Conservation (phyloP, 2,113 vertebrate species). For the Craseonycteris thonglongyai region DNA sequence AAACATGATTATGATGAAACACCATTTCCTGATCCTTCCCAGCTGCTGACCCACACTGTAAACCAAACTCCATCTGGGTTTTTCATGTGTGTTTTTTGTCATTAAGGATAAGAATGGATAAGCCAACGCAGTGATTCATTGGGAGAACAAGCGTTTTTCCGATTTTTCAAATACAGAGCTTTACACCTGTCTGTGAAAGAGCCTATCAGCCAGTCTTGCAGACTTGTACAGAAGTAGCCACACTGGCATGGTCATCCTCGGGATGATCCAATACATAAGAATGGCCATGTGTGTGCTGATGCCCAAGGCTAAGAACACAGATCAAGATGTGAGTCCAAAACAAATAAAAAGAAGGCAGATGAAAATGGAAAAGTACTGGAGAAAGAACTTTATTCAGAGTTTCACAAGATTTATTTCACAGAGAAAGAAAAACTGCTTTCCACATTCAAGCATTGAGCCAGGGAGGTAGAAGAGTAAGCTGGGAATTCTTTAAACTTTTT, state of each 20-base stretch:
- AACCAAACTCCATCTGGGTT: constrained; percentile 47
- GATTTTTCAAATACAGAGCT: background rate
- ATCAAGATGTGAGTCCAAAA: background rate
- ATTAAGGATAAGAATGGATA: background rate
- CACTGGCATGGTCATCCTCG: background rate
- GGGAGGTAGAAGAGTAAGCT: background rate
- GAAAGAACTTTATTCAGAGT: background rate
- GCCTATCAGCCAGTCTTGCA: background rate
- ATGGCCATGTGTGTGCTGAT: background rate
- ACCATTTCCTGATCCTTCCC: constrained; percentile 53
- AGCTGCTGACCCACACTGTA: constrained; percentile 50
- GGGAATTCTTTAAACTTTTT: background rate
- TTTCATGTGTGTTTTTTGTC: constrained; percentile 46
- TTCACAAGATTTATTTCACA: background rate
- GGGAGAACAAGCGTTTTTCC: background rate
- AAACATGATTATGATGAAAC: constrained; percentile 40
- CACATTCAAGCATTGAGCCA: background rate
- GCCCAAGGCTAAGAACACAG: background rate
- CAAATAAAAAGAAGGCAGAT: background rate
- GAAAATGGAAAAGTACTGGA: background rate
- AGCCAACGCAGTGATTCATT: constrained; percentile 3
- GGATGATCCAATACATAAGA: background rate
- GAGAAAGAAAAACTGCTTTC: constrained; percentile 1
- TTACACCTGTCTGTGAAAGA: background rate
- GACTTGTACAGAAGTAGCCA: background rate